Conservation (phyloP, 2,113 vertebrate genomes). For the Silurus asotus region DNA sequence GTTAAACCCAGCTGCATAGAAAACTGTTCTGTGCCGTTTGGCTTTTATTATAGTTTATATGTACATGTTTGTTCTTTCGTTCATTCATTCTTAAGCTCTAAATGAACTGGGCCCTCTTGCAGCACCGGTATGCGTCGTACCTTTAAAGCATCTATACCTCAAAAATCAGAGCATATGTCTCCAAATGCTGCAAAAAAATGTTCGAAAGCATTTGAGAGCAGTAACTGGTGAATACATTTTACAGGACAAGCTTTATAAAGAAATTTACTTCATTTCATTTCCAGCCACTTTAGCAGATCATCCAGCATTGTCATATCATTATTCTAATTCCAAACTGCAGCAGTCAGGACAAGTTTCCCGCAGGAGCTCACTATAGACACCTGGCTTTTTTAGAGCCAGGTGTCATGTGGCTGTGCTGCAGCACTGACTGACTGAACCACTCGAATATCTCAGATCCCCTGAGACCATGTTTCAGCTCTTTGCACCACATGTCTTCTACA, state of each 20-base stretch:
- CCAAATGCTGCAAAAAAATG: not conserved
- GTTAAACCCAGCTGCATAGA: not conserved
- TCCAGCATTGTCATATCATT: not conserved
- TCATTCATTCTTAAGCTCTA: not conserved
- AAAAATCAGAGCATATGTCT: not conserved
- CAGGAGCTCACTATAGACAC: not conserved
- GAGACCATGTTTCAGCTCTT: not conserved
- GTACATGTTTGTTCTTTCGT: not conserved
- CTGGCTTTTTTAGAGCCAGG: too few relatives aligned
- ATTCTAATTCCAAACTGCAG: conserved; percentile 12
- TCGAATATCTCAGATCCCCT: not conserved
- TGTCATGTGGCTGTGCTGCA: conserved; percentile 1
- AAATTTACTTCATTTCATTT: not conserved
- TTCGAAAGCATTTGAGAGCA: not conserved
- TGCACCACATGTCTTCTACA: not conserved
- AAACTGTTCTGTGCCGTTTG: not conserved
- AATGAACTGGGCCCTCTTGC: not conserved
- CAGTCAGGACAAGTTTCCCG: conserved; percentile 20
- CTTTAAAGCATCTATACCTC: not conserved
- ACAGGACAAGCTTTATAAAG: not conserved
- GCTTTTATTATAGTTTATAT: too few relatives aligned
- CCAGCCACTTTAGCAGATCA: not conserved
- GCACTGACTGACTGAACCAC: not conserved
- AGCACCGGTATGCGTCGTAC: not conserved
- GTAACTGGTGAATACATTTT: not conserved